Evolutionary conservation across 2,888 invertebrate genomes (phyloP).

Genomic region (Allophyes oxyacanthae): DNA sequence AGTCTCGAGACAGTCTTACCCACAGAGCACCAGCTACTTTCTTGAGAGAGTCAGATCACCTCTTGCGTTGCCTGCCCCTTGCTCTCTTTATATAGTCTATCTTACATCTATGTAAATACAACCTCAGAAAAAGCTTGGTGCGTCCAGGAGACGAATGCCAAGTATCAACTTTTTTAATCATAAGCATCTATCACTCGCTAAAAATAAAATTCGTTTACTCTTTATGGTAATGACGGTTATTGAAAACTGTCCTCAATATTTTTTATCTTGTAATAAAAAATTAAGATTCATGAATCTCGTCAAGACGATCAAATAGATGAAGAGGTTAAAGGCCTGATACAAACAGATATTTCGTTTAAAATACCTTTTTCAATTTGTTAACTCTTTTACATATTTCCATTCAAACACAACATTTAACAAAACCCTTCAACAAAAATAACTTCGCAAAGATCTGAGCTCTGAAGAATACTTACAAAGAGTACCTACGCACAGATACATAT

Average conservation of each 20-base stretch:
- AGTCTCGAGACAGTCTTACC: too few species aligned
- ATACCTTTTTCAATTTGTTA: too few species aligned
- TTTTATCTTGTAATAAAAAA: constrained; percentile 14
- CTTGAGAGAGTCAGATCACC: too few species aligned
- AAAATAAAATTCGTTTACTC: constrained; percentile 17
- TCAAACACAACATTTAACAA: constrained; percentile 9
- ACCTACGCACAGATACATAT: constrained; percentile 8
- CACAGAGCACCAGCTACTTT: too few species aligned
- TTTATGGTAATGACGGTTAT: constrained; percentile 13
- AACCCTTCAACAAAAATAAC: constrained; percentile 18
- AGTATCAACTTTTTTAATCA: constrained; percentile 4
- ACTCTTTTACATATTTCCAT: neutral
- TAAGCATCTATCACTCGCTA: neutral
- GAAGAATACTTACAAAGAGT: constrained; percentile 33
- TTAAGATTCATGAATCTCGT: constrained; percentile 14
- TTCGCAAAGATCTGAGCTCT: constrained; percentile 19
- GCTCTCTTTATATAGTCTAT: too few species aligned
- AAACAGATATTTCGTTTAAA: constrained; percentile 1
- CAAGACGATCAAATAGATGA: constrained; percentile 11
- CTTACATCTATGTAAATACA: too few species aligned
- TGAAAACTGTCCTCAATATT: constrained; percentile 23
- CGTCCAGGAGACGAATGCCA: neutral
- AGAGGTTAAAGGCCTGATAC: constrained; percentile 9
- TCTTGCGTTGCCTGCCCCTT: too few species aligned
- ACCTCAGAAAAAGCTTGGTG: neutral